Percentiles rank a stretch among this genome's conserved stretches.
Evolutionary conservation across 2,888 invertebrate species (phyloP).

Genomic region (Tenodera sinensis): DNA sequence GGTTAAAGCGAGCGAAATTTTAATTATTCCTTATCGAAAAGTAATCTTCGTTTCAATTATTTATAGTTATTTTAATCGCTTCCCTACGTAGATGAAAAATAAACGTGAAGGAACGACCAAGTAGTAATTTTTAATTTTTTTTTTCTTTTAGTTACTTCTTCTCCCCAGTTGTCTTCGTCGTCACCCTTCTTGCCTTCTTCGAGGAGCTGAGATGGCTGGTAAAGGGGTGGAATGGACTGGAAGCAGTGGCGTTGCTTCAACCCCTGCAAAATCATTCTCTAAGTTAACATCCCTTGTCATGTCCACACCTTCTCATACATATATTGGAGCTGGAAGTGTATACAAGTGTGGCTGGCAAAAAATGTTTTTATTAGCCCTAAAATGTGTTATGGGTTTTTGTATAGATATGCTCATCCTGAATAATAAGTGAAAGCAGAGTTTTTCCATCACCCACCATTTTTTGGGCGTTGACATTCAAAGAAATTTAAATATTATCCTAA

Average conservation of each 20-base stretch:
- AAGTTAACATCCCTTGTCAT: too few species aligned
- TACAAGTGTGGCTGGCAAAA: too few species aligned
- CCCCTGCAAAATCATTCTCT: too few species aligned
- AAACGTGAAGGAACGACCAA: slow-evolving; percentile 19
- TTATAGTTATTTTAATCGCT: slow-evolving; percentile 34
- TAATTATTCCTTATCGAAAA: slow-evolving; percentile 51
- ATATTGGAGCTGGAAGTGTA: too few species aligned
- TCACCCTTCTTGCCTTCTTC: neutral
- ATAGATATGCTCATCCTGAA: too few species aligned
- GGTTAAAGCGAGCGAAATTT: slow-evolving; percentile 47
- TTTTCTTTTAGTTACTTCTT: neutral
- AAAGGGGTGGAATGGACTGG: slow-evolving; percentile 2
- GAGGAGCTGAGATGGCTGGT: neutral
- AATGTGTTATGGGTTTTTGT: too few species aligned
- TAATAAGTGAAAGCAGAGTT: too few species aligned
- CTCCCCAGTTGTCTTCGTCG: neutral
- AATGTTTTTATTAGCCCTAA: too few species aligned
- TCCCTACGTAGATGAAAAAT: slow-evolving; percentile 28
- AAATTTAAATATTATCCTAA: too few species aligned
- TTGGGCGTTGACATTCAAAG: too few species aligned
- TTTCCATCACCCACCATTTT: too few species aligned
- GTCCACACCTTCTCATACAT: too few species aligned
- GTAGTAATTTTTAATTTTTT: slow-evolving; percentile 29
- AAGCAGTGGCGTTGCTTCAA: neutral
- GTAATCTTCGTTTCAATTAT: slow-evolving; percentile 41